Percentiles rank a stretch among this genome's conserved stretches.
These are phyloP conservation scores for Balearica regulorum DNA, from an alignment of 2,797 vertebrate species.

Conservation along the genomic window DNA sequence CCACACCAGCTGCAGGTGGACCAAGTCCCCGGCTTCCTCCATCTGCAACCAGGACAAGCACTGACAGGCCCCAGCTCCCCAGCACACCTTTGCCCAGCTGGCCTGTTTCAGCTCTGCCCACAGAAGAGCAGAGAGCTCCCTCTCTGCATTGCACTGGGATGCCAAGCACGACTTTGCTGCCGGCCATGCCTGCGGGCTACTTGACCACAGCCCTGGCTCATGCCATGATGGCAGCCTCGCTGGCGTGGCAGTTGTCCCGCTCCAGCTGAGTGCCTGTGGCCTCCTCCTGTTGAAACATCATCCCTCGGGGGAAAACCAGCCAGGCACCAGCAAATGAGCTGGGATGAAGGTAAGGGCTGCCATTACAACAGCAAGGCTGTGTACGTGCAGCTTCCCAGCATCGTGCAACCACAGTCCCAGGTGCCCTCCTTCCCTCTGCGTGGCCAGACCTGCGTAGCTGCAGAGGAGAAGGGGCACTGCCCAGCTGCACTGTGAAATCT, in stretches of 20 bases:
- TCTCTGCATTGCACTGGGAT: not conserved
- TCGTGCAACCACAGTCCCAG: not conserved
- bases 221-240: not conserved
- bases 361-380: not conserved
- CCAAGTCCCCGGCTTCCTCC: not conserved
- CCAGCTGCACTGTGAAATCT: not conserved
- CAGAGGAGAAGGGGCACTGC: not conserved
- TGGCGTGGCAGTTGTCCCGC: fast-evolving
- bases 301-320: not conserved
- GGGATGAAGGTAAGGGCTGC: not conserved
- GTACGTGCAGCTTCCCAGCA: not conserved
- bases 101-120: not conserved
- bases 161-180: not conserved
- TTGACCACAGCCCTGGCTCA: not conserved
- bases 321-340: not conserved
- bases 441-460: not conserved
- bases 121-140: not conserved
- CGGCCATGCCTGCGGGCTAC: not conserved
- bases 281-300: not conserved
- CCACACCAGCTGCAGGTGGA: not conserved
- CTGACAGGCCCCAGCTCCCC: not conserved
- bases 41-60: not conserved
- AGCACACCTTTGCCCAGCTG: not conserved
- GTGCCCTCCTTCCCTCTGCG: not conserved
- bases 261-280: not conserved